Evolutionary conservation across 1,140 invertebrate species (phyloP).

Genomic region (Dysdera silvatica): DNA sequence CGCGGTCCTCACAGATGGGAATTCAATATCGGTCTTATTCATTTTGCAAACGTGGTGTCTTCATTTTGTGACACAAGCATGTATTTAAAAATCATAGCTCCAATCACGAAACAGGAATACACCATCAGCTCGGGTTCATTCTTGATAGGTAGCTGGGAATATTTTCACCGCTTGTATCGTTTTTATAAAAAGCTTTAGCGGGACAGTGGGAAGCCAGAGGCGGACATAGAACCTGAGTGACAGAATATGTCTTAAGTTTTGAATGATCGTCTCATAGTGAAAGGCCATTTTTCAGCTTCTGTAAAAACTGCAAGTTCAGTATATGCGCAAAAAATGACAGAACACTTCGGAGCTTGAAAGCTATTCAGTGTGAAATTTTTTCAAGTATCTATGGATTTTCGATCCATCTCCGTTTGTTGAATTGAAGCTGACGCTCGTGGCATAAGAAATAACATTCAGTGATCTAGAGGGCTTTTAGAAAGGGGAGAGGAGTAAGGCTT

Average conservation of each 20-base stretch:
- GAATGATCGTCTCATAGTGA: slow-evolving; percentile 25
- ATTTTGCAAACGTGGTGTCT: no score
- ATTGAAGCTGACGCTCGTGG: slow-evolving; percentile 25
- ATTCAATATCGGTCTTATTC: no score
- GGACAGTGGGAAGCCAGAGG: no score
- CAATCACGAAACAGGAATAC: no score
- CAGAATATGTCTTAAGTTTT: slow-evolving; percentile 28
- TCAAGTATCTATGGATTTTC: slow-evolving; percentile 29
- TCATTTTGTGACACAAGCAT: no score
- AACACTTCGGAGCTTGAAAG: slow-evolving; percentile 27
- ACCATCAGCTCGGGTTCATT: no score
- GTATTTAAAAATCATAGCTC: no score
- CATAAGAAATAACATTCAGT: slow-evolving; percentile 25
- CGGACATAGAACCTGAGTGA: slow-evolving; percentile 21
- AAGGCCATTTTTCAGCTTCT: slow-evolving; percentile 20
- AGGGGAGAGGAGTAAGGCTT: no score
- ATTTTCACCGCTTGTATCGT: no score
- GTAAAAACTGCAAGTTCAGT: slow-evolving; percentile 25
- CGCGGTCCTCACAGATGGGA: no score
- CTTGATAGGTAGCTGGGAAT: no score
- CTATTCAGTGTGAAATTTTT: slow-evolving; percentile 30
- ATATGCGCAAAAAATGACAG: slow-evolving; percentile 23
- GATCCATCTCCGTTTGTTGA: slow-evolving; percentile 28
- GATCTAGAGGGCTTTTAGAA: slow-evolving; percentile 20
- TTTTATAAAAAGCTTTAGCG: no score